A percentile compares a stretch with the other conserved stretches of the same genome.
These are phyloP conservation scores for Poeciliopsis prolifica DNA, from an alignment of 2,113 vertebrate species.

Conservation along the genomic window DNA sequence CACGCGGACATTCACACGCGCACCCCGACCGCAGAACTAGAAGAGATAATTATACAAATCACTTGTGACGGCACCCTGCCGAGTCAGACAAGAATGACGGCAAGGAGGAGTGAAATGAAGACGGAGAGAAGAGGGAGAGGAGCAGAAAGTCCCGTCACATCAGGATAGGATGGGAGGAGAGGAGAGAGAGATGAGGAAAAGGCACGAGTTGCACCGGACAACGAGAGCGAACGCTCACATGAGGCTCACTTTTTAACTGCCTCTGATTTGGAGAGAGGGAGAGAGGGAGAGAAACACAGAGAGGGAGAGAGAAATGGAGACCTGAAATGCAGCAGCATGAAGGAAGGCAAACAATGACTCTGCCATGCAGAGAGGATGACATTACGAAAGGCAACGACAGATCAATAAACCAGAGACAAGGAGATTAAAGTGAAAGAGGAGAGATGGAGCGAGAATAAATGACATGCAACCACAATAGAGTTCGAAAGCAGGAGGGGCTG, in stretches of 20 bases:
- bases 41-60: slow-evolving; percentile 58
- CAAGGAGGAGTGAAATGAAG: slow-evolving; percentile 43
- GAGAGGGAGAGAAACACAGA: not conserved
- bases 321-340: slow-evolving; percentile 41
- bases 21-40: slow-evolving; percentile 44
- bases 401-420: slow-evolving; percentile 48
- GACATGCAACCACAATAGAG: slow-evolving; percentile 28
- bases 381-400: slow-evolving; percentile 33
- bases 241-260: slow-evolving; percentile 63
- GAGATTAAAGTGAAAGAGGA: slow-evolving; percentile 12
- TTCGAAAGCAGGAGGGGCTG: slow-evolving; percentile 43
- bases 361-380: slow-evolving; percentile 57
- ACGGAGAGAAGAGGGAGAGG: slow-evolving; percentile 62
- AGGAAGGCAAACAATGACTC: slow-evolving; percentile 59
- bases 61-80: slow-evolving; percentile 51
- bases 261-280: slow-evolving; percentile 25
- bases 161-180: slow-evolving; percentile 10
- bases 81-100: slow-evolving; percentile 39
- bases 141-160: slow-evolving; percentile 43
- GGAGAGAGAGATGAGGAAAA: slow-evolving; percentile 38
- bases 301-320: slow-evolving; percentile 4
- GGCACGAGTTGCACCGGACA: slow-evolving; percentile 46
- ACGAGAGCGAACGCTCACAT: slow-evolving; percentile 36
- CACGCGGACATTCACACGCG: slow-evolving; percentile 68
- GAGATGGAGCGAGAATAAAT: slow-evolving; percentile 49